A percentile compares a stretch with the other conserved stretches of the same genome.
phyloP scores from a whole-genome alignment of 1,140 invertebrate species.

The Pseudomyrmex gracilis region DNA sequence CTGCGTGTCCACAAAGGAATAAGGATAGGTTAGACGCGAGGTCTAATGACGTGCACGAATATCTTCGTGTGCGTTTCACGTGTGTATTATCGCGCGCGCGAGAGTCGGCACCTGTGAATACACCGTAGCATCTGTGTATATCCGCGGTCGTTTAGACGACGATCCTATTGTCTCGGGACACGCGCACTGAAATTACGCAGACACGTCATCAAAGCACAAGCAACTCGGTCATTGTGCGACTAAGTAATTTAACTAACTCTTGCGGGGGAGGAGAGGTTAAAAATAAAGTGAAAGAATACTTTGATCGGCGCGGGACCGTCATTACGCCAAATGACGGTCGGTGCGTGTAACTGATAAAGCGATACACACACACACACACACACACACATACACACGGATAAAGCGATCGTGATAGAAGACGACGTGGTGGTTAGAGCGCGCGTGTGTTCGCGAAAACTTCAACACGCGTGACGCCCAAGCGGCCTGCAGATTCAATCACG shows the following conservation, averaged over 20 bases:
- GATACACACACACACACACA: too few relatives aligned
- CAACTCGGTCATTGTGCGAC: constrained; percentile 12
- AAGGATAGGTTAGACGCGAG: constrained; percentile 44
- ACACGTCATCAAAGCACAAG: constrained; percentile 57
- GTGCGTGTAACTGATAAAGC: constrained; percentile 32
- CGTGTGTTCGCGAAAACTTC: constrained; percentile 7
- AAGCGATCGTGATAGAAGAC: neutral
- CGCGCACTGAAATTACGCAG: constrained; percentile 52
- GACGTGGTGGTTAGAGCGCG: neutral
- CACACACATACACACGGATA: too few relatives aligned
- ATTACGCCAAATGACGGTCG: neutral
- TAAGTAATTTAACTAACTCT: constrained; percentile 54
- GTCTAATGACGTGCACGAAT: constrained; percentile 49
- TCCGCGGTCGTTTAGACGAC: constrained; percentile 45
- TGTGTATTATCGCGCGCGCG: constrained; percentile 4
- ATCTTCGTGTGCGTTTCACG: constrained; percentile 15
- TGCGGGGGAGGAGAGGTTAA: neutral
- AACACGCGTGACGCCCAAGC: neutral
- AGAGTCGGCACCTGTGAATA: constrained; percentile 1
- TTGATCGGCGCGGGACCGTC: neutral
- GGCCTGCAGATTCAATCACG: constrained; percentile 20
- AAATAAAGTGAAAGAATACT: neutral
- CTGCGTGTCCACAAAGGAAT: constrained; percentile 55
- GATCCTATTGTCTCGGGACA: constrained; percentile 60
- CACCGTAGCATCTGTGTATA: constrained; percentile 36